Conservation (phyloP, 2,113 vertebrate genomes). For the Triplophysa tibetana region DNA sequence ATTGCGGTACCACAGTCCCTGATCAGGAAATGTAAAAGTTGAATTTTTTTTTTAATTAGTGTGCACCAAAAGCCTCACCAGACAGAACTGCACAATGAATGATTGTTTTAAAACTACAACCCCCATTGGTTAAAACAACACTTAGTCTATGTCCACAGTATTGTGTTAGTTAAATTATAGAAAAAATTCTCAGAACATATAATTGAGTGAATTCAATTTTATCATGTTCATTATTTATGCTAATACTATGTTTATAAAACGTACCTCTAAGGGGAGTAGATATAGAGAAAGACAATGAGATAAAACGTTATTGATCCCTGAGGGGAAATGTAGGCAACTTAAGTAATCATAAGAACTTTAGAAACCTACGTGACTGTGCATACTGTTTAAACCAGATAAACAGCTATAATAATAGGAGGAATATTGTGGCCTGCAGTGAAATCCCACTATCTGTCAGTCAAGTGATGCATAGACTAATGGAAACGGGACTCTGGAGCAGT, state of each 20-base stretch:
- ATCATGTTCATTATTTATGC: background rate
- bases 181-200: too few relatives aligned
- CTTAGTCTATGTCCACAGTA: too few relatives aligned
- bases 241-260: background rate
- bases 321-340: background rate
- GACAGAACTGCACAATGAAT: too few relatives aligned
- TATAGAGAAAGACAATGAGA: background rate
- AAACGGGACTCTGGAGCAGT: slow-evolving; percentile 19
- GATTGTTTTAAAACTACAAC: too few relatives aligned
- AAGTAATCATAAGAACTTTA: background rate
- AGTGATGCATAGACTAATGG: slow-evolving; percentile 8
- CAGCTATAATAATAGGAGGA: slow-evolving; percentile 11
- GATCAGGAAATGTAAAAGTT: background rate
- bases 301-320: background rate
- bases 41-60: background rate
- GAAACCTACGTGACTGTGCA: background rate
- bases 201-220: too few relatives aligned
- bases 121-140: too few relatives aligned
- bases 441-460: slow-evolving; percentile 14
- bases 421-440: slow-evolving; percentile 9
- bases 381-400: slow-evolving; percentile 1
- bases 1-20: background rate
- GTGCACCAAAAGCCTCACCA: too few relatives aligned
- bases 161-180: too few relatives aligned
- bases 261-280: background rate